Percentiles rank a stretch among this genome's conserved stretches.
phyloP scores from a whole-genome alignment of 2,797 vertebrate species.

The Cottoperca gobio region DNA sequence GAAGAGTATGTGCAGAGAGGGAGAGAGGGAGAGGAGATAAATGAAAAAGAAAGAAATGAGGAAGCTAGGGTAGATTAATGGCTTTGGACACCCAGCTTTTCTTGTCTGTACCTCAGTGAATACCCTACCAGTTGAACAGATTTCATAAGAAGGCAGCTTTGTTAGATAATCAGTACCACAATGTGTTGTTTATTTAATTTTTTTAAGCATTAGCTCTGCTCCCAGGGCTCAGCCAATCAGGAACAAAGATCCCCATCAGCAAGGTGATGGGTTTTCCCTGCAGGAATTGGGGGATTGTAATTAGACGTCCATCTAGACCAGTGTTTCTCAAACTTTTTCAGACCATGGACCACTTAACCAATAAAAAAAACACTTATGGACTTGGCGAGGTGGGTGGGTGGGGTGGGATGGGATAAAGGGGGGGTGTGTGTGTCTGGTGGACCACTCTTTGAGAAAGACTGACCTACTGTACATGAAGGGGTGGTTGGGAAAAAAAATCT shows the following conservation, averaged over 20 bases:
- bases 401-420: no score
- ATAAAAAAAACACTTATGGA: no score
- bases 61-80: constrained; percentile 56
- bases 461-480: not conserved
- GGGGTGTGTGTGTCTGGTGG: no score
- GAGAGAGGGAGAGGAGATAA: constrained; percentile 29
- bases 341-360: no score
- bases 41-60: constrained; percentile 27
- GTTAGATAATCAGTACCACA: constrained; percentile 44
- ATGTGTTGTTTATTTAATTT: constrained; percentile 13
- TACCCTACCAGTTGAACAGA: constrained; percentile 37
- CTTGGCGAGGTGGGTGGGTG: no score
- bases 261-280: constrained; percentile 17
- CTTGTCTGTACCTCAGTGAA: constrained; percentile 50
- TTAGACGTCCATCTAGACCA: not conserved
- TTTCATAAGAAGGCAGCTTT: constrained; percentile 43
- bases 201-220: constrained; percentile 33
- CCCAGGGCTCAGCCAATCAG: constrained; percentile 29
- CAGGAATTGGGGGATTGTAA: not conserved
- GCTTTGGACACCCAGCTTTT: constrained; percentile 55
- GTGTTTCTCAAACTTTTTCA: no score
- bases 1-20: constrained; percentile 29
- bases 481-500: constrained; percentile 1
- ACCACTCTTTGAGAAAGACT: no score
- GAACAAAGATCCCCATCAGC: constrained; percentile 27